Conservation (phyloP, 2,888 invertebrate species). For the Limnephilus marmoratus region DNA sequence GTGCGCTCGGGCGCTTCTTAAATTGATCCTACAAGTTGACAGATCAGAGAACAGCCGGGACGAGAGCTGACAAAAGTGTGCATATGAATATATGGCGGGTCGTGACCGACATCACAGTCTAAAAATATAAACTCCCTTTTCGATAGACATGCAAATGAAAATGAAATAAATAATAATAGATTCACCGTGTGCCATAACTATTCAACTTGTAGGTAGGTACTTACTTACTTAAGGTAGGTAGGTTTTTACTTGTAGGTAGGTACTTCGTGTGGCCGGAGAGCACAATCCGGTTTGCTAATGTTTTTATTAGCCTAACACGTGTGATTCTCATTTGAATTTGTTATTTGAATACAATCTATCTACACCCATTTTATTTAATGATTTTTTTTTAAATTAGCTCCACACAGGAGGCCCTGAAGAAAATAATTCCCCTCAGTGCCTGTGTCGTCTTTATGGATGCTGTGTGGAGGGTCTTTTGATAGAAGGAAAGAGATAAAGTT, state of each 20-base stretch:
- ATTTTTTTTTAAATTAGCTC: not conserved
- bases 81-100: constrained; percentile 43
- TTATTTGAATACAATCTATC: not conserved
- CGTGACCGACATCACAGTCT: constrained; percentile 55
- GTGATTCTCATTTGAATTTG: not conserved
- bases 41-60: constrained; percentile 12
- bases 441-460: too few relatives aligned
- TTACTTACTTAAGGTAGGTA: too few relatives aligned
- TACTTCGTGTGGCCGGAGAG: not conserved
- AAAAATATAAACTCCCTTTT: constrained; percentile 54
- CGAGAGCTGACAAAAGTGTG: constrained; percentile 13
- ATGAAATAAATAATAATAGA: not conserved
- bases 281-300: not conserved
- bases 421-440: too few relatives aligned
- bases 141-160: constrained; percentile 18
- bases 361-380: not conserved
- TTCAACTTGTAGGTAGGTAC: not conserved
- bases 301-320: not conserved
- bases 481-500: too few relatives aligned
- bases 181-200: not conserved
- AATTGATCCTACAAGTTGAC: constrained; percentile 35
- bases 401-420: too few relatives aligned
- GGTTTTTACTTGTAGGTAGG: not conserved
- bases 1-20: constrained; percentile 27
- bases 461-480: too few relatives aligned